Percentiles rank a stretch among this genome's conserved stretches.
Conservation (phyloP, 2,888 invertebrate species). For the Troglohyphantes excavatus region DNA sequence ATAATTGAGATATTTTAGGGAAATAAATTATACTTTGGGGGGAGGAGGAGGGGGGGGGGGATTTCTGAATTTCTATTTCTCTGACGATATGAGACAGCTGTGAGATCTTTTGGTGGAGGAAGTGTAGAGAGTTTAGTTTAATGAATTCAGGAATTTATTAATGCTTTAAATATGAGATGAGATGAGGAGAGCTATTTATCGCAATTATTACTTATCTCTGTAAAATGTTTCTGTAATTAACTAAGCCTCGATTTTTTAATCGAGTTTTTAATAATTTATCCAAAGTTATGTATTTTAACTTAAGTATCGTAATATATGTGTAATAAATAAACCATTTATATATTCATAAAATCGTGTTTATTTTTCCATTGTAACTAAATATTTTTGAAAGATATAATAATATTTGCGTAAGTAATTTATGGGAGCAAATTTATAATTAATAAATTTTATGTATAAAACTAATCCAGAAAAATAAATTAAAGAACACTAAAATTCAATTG, state of each 20-base stretch:
- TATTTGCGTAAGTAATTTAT: too few relatives aligned
- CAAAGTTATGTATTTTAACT: too few relatives aligned
- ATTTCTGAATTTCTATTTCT: not conserved
- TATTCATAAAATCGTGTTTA: too few relatives aligned
- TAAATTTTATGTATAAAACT: too few relatives aligned
- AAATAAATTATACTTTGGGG: slow-evolving; percentile 54
- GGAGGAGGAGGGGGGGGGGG: too few relatives aligned
- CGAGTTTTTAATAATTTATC: not conserved
- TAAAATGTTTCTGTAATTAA: not conserved
- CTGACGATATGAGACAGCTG: not conserved
- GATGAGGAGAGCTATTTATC: not conserved
- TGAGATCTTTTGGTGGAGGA: not conserved
- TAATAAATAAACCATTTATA: too few relatives aligned
- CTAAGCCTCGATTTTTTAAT: not conserved
- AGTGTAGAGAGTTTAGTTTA: not conserved
- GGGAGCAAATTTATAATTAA: too few relatives aligned
- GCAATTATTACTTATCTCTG: not conserved
- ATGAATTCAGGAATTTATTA: not conserved
- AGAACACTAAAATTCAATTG: too few relatives aligned
- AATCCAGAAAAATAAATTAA: too few relatives aligned
- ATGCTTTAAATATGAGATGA: not conserved
- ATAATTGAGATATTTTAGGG: slow-evolving; percentile 48
- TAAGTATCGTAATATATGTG: too few relatives aligned
- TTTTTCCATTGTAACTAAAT: too few relatives aligned
- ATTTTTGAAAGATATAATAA: too few relatives aligned